These are phyloP conservation scores for Oncorhynchus tshawytscha DNA, from an alignment of 2,113 vertebrate species.

Conservation along the genomic window DNA sequence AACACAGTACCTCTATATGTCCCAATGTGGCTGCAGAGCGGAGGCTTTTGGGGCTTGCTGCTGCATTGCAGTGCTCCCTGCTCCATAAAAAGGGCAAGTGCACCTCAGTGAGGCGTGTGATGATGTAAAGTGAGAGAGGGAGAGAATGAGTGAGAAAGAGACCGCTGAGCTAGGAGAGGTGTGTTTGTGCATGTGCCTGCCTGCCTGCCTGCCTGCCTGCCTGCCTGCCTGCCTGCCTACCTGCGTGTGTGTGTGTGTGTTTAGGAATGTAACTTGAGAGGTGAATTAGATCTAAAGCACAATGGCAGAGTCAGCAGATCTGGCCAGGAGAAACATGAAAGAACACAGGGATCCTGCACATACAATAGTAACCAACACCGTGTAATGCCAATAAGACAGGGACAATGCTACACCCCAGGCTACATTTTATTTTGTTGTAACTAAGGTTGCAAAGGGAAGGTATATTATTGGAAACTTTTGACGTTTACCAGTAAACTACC, in stretches of 20 bases:
- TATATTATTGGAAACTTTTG: no score
- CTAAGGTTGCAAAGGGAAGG: no score
- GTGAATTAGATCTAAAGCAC: not conserved
- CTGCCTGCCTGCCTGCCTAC: not conserved
- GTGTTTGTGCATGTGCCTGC: conserved; percentile 6
- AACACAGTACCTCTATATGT: no score
- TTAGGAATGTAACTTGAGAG: not conserved
- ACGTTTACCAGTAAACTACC: no score
- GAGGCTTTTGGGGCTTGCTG: conserved; percentile 11
- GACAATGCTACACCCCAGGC: no score
- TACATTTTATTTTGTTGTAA: no score
- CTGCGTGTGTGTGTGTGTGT: not conserved
- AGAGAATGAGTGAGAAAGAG: not conserved
- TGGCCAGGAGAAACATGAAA: not conserved
- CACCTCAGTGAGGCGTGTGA: conserved; percentile 14
- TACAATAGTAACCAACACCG: not conserved
- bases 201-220: not conserved
- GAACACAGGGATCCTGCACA: no score
- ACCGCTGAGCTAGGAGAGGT: conserved; percentile 28
- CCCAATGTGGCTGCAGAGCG: conserved; percentile 12
- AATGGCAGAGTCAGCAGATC: not conserved
- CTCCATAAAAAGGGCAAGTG: conserved; percentile 34
- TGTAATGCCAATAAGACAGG: not conserved
- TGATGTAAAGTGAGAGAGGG: not conserved
- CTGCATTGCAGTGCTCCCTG: conserved; percentile 54